Conservation (phyloP, 1,140 invertebrate species). For the Microplitis demolitor region DNA sequence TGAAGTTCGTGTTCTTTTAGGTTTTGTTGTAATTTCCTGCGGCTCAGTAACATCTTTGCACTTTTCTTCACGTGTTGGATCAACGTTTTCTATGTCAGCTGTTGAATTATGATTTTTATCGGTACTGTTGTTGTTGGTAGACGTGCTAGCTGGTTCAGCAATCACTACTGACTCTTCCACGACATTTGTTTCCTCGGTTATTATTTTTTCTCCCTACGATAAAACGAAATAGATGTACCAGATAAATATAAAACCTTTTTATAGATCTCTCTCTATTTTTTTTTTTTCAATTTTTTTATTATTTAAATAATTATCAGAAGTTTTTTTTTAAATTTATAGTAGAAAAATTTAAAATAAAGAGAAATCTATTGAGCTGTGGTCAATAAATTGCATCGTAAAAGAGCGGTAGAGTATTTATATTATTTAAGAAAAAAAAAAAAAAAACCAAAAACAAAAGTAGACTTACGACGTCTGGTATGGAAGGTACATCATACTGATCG, state of each 20-base stretch:
- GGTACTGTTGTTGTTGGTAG: conserved; percentile 42
- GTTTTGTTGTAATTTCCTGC: conserved; percentile 27
- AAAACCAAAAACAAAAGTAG: too few species aligned
- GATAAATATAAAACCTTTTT: conserved; percentile 26
- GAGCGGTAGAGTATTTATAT: conserved; percentile 42
- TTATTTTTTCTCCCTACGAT: conserved; percentile 24
- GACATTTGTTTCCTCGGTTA: conserved; percentile 44
- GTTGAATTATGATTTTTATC: conserved; percentile 52
- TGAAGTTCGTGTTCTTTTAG: conserved; percentile 38
- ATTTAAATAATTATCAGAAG: not conserved
- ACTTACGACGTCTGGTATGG: conserved; percentile 56
- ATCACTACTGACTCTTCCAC: conserved; percentile 39
- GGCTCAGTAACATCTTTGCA: conserved; percentile 19
- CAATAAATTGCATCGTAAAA: conserved; percentile 12
- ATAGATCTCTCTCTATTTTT: not conserved
- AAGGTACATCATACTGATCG: conserved; percentile 54
- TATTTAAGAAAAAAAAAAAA: conserved; percentile 14
- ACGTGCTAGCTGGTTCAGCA: conserved; percentile 44
- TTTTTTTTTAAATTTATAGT: not conserved
- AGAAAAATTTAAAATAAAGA: not conserved
- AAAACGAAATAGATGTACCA: conserved; percentile 45
- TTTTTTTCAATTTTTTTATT: not conserved
- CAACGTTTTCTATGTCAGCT: conserved; percentile 35
- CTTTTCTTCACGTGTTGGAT: conserved; percentile 22
- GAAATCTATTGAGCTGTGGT: not conserved